Base-by-base conservation (phyloP, 2,888 invertebrate genomes). In the Polyommatus iphigenia region DNA sequence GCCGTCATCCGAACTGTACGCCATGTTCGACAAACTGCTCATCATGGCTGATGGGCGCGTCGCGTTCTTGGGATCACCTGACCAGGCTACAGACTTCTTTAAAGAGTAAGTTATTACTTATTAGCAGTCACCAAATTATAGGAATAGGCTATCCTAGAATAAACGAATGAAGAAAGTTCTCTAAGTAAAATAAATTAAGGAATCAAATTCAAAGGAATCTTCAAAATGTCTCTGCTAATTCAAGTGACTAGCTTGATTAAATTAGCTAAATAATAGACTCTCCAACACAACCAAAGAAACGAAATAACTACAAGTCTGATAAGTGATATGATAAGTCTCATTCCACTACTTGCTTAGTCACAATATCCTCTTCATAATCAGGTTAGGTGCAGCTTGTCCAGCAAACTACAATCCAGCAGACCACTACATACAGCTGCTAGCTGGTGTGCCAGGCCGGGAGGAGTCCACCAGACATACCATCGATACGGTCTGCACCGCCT, bases 321-420 rank as follows among this genome's bases (percentile, higher is more conserved):
- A n/a, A n/a, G n/a, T n/a, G n/a, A n/a, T n/a, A n/a, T n/a, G n/a
- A n/a, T n/a, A n/a, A n/a, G n/a, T n/a, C n/a, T n/a, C n/a, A n/a
- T n/a, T n/a, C n/a, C n/a, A n/a, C n/a, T n/a, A n/a, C n/a, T n/a
- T n/a, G n/a, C n/a, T n/a, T n/a, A n/a, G n/a, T n/a, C n/a, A n/a
- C n/a, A n/a, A n/a, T n/a, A n/a, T 10, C 6, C 10, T 20, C 0
- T 59, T 24, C 7, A 20, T 57, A 4, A 77, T 4, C 78, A 98
- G 98, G 54, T 89, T 97, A 83, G 97, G 97, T 36, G 97, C 97
- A 15, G 96, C 96, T 0, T 98, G 98, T 87, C 99, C 99, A 0
- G 95, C 95, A 4, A 98, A 98, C 88, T 98, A 97, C 91, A 99
- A 99, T 88, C 99, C 99, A 3, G 98, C 98, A 0, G 99, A 99